Percentiles rank a stretch among this genome's conserved stretches.
These are phyloP conservation scores for Caracal caracal DNA, from an alignment of 2,113 vertebrate genomes.

Conservation along the genomic window DNA sequence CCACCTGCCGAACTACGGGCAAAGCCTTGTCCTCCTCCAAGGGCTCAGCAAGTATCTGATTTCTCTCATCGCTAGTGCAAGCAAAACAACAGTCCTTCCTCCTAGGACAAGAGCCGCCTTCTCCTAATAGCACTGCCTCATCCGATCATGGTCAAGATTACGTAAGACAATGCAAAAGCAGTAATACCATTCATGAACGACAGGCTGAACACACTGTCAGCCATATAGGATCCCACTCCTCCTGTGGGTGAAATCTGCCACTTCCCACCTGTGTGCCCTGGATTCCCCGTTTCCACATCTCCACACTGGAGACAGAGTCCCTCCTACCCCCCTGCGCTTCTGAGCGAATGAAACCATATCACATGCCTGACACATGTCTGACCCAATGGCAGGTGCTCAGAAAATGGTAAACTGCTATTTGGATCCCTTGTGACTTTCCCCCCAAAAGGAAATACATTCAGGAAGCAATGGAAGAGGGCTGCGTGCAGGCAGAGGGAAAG, in stretches of 20 bases:
- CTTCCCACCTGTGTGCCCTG: not conserved
- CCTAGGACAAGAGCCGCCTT: not conserved
- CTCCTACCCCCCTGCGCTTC: not conserved
- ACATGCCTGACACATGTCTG: not conserved
- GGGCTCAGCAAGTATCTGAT: not conserved
- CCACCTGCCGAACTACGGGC: not conserved
- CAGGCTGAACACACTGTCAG: not conserved
- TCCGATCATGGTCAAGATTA: not conserved
- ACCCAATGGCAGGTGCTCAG: not conserved
- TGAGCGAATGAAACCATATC: not conserved
- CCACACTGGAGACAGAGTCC: not conserved
- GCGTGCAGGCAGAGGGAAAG: too few species aligned
- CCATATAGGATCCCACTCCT: not conserved
- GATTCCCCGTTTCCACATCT: not conserved
- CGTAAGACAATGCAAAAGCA: fast-evolving
- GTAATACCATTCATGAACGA: fast-evolving
- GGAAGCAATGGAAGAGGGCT: not conserved
- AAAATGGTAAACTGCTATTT: not conserved
- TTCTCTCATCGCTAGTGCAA: not conserved
- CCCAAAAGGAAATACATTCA: not conserved
- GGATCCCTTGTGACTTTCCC: not conserved
- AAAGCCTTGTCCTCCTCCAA: not conserved
- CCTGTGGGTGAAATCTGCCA: not conserved
- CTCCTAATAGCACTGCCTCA: not conserved
- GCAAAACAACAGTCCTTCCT: not conserved